Conservation (phyloP, 1,140 invertebrate genomes). For the Ruditapes philippinarum region DNA sequence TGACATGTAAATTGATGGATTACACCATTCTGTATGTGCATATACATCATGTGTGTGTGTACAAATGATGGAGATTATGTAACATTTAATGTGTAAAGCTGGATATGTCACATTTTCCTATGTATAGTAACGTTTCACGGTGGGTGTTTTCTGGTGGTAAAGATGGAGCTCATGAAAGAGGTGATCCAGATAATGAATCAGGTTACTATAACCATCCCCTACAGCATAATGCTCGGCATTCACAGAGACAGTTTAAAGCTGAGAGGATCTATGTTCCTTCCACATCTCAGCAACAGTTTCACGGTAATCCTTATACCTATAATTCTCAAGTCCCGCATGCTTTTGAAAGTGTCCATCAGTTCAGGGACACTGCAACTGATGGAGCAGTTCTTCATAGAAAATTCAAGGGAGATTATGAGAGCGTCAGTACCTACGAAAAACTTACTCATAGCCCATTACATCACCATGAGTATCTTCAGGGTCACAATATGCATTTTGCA, state of each 20-base stretch:
- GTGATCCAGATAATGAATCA: slow-evolving; percentile 1
- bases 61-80: background rate
- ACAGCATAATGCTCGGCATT: background rate
- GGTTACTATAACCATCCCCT: slow-evolving; percentile 12
- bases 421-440: slow-evolving; percentile 19
- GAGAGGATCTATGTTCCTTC: slow-evolving; percentile 30
- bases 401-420: background rate
- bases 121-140: slow-evolving; percentile 60
- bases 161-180: background rate
- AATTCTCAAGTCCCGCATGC: background rate
- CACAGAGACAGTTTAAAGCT: background rate
- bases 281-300: background rate
- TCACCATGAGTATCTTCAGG: slow-evolving; percentile 47
- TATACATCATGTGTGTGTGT: background rate
- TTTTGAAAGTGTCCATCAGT: background rate
- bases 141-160: slow-evolving; percentile 60
- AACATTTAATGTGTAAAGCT: background rate
- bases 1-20: background rate
- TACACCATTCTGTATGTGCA: too few species aligned
- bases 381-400: slow-evolving; percentile 14
- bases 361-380: slow-evolving; percentile 32
- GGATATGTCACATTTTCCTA: slow-evolving; percentile 57
- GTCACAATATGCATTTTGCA: slow-evolving; percentile 22
- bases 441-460: slow-evolving; percentile 31
- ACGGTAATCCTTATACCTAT: slow-evolving; percentile 34